phyloP scores from a whole-genome alignment of 2,113 vertebrate species.

The Archilochus colubris region DNA sequence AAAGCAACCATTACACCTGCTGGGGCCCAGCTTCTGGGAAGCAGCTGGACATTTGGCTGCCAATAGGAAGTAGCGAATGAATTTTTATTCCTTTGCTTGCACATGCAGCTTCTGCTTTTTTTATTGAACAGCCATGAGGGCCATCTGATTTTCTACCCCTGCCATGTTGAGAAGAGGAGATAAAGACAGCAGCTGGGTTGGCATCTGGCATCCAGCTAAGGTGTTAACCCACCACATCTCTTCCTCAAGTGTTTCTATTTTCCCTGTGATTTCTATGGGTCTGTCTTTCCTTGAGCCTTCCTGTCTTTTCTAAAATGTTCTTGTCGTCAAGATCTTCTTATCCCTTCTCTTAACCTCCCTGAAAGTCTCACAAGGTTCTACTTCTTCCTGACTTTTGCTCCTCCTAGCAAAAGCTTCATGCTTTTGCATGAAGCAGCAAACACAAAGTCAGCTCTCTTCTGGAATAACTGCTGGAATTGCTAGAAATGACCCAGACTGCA shows the following conservation, averaged over 20 bases:
- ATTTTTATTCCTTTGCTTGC: neutral
- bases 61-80: rapidly evolving
- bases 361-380: neutral
- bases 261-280: neutral
- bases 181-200: neutral
- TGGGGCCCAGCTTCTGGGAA: neutral
- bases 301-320: slow-evolving; percentile 2
- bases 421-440: too few species aligned
- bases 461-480: too few species aligned
- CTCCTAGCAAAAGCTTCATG: too few species aligned
- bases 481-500: too few species aligned
- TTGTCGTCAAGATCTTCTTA: neutral
- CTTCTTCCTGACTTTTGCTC: neutral
- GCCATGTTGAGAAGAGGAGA: neutral
- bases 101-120: neutral
- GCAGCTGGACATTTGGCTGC: neutral
- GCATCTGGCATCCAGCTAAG: neutral
- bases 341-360: neutral
- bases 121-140: neutral
- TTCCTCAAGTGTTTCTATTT: neutral
- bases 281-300: neutral
- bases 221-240: neutral
- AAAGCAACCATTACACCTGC: neutral
- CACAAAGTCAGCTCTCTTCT: neutral
- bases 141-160: neutral